Evolutionary conservation across 2,797 vertebrate species (phyloP).

Genomic region (Rousettus madagascariensis): DNA sequence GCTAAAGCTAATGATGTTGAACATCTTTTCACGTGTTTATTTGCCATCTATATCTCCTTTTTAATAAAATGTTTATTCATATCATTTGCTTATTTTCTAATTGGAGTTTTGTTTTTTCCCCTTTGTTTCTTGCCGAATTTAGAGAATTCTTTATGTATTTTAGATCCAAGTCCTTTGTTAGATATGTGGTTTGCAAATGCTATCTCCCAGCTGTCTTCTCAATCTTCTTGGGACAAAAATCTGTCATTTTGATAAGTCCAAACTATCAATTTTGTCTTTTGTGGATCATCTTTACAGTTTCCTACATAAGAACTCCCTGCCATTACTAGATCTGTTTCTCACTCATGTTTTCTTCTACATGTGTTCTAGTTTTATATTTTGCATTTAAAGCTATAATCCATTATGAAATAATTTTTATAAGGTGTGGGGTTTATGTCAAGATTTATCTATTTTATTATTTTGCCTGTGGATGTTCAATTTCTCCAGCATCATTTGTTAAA

Average conservation of each 20-base stretch:
- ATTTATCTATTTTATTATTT: slow-evolving; percentile 28
- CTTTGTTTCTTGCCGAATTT: not conserved
- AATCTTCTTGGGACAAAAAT: not conserved
- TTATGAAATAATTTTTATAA: slow-evolving; percentile 4
- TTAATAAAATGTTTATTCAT: not conserved
- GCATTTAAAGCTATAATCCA: not conserved
- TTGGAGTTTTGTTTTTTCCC: not conserved
- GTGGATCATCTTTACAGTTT: not conserved
- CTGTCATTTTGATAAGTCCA: not conserved
- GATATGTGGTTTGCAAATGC: not conserved
- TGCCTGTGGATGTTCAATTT: not conserved
- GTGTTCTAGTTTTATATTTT: not conserved
- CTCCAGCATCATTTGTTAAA: not conserved
- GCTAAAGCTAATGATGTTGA: slow-evolving; percentile 12
- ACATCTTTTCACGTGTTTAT: not conserved
- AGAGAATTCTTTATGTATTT: slow-evolving; percentile 19
- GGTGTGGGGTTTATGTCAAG: not conserved
- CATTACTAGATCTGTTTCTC: not conserved
- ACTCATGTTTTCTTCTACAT: not conserved
- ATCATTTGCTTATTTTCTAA: slow-evolving; percentile 18
- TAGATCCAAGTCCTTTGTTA: slow-evolving; percentile 1
- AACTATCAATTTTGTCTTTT: not conserved
- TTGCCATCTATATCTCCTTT: not conserved
- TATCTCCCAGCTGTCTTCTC: not conserved
- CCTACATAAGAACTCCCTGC: not conserved